Evolutionary conservation across 1,140 invertebrate genomes (phyloP).

Genomic region (Drosophila willistoni): DNA sequence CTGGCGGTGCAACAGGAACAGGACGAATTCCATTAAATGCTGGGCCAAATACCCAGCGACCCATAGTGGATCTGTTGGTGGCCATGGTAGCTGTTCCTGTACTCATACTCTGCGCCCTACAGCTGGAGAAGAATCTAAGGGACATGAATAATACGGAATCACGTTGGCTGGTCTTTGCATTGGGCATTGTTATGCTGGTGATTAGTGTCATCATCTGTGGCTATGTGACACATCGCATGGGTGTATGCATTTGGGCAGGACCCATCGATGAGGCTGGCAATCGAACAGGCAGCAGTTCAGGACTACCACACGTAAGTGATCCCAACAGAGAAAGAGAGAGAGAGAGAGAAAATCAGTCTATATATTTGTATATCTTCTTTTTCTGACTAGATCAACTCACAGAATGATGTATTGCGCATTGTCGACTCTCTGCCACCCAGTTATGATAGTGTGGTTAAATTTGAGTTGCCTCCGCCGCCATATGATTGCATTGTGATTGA

Average conservation of each 20-base stretch:
- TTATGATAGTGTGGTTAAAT: slow-evolving; percentile 78
- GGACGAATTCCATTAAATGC: slow-evolving; percentile 30
- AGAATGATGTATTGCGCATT: slow-evolving; percentile 80
- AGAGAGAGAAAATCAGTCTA: no score
- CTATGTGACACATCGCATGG: slow-evolving; percentile 82
- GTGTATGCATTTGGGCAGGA: slow-evolving; percentile 81
- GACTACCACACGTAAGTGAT: slow-evolving; percentile 63
- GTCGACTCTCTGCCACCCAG: slow-evolving; percentile 80
- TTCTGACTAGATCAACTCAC: slow-evolving; percentile 74
- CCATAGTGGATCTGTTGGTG: slow-evolving; percentile 74
- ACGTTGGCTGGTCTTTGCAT: slow-evolving; percentile 77
- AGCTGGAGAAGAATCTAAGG: slow-evolving; percentile 79
- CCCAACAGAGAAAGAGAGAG: no score
- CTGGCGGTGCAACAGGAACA: slow-evolving; percentile 11
- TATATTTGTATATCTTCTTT: background rate
- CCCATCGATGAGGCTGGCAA: slow-evolving; percentile 79
- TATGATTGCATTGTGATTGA: slow-evolving; percentile 79
- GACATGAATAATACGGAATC: slow-evolving; percentile 65
- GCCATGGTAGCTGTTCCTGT: slow-evolving; percentile 79
- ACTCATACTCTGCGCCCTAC: slow-evolving; percentile 74
- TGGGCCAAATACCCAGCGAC: slow-evolving; percentile 65
- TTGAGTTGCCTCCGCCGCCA: slow-evolving; percentile 73
- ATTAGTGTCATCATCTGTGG: slow-evolving; percentile 80
- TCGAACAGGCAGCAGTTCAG: slow-evolving; percentile 44
- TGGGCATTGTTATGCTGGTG: slow-evolving; percentile 77